Conservation (phyloP, 2,113 vertebrate species). For the Heterocephalus glaber region DNA sequence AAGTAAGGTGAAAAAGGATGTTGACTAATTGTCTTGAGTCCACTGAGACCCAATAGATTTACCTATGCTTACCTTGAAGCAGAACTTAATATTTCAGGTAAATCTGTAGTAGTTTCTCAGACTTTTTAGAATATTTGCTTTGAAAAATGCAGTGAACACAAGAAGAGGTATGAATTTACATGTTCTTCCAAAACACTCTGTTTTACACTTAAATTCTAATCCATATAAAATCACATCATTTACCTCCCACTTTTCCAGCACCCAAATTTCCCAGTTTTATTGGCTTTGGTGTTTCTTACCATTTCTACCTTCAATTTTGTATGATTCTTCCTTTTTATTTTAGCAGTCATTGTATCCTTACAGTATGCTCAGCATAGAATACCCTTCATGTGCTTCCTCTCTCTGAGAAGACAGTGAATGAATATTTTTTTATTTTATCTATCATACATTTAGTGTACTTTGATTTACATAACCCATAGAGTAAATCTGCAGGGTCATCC, state of each 20-base stretch:
- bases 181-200: neutral
- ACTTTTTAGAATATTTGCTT: conserved; percentile 13
- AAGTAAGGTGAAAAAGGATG: neutral
- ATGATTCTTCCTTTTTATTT: neutral
- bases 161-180: neutral
- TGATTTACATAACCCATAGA: neutral
- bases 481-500: neutral
- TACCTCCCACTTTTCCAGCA: neutral
- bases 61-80: neutral
- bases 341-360: neutral
- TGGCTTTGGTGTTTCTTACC: neutral
- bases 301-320: neutral
- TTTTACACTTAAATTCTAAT: neutral
- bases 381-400: neutral
- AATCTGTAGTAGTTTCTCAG: neutral
- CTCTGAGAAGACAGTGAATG: neutral
- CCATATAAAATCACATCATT: neutral
- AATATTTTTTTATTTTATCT: neutral
- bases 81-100: neutral
- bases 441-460: neutral
- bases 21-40: neutral
- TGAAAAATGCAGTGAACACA: neutral
- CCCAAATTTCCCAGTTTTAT: neutral
- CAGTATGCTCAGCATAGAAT: neutral
- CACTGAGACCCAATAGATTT: neutral